Conservation (phyloP, 2,113 vertebrate genomes). For the Eonycteris spelaea region DNA sequence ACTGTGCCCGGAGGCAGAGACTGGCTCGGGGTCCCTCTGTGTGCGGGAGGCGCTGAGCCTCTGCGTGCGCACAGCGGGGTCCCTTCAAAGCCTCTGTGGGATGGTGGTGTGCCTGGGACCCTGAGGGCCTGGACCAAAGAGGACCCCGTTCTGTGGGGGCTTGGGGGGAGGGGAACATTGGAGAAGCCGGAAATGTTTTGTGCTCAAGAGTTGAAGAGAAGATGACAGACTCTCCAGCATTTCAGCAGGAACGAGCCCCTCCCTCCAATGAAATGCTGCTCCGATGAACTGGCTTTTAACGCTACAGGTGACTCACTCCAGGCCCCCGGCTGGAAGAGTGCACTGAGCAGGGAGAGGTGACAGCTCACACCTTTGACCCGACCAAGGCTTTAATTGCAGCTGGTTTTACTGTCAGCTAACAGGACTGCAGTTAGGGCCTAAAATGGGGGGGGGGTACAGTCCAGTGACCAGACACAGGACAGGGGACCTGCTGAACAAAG, state of each 20-base stretch:
- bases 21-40: background rate
- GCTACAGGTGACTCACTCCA: background rate
- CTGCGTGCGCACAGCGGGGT: background rate
- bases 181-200: background rate
- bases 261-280: background rate
- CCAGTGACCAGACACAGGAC: background rate
- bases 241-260: background rate
- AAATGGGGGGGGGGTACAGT: background rate
- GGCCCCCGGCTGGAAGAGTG: background rate
- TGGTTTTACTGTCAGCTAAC: background rate
- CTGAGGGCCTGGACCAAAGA: background rate
- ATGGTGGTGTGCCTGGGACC: background rate
- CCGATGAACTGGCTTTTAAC: background rate
- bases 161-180: background rate
- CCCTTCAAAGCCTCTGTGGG: background rate
- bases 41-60: background rate
- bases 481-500: background rate
- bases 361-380: background rate
- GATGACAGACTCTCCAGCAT: background rate
- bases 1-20: accelerated
- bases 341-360: background rate
- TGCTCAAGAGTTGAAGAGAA: background rate
- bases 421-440: background rate
- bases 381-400: background rate
- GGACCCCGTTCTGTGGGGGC: background rate